Base-by-base conservation (phyloP, 1,140 invertebrate species). In the Triops longicaudatus region DNA sequence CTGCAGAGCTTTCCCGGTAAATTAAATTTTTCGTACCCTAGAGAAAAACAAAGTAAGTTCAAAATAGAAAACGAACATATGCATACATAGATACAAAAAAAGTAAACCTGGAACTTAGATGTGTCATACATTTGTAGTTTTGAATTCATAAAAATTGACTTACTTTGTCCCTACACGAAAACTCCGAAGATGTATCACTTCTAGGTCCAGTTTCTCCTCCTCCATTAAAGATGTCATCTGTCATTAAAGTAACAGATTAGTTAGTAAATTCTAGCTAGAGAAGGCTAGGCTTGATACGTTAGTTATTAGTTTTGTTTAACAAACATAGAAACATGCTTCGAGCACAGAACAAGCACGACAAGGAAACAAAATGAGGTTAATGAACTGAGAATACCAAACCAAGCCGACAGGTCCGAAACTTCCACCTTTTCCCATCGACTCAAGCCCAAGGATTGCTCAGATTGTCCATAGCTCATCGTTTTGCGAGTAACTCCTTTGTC, bases 301-400 rank as follows among this genome's bases (percentile, higher is more conserved):
- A 37, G 7, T 37, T 22, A 0, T 63, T 22, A 63, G 22, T 63
- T 63, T 22, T 9, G 22, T 63, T 63, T 22, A 63, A 63, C 4
- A 5, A 63, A 17, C 50, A 63, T n/a, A 63, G 10, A 63, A 63
- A 37, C 31, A 37, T 37, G 31, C 31, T 37, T 7, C 31, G 31
- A 37, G 31, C 31, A 37, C 31, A 37, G 31, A 7, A 37, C 31
- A 37, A 37, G 31, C 31, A 37, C 31, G 7, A 37, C 2, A 37
- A 2, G 31, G 50, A 22, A 63, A n/a, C n/a, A 63, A 63, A 63
- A 63, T 14, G 50, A 63, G 50, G 50, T 63, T 63, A 63, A 63
- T 63, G 50, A 63, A 63, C 50, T 63, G 17, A 63, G 50, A 63
- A 63, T 63, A 63, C 50, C 50, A 63, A 63, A 63, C 50, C 50